Percentiles rank a stretch among this genome's conserved stretches.
Conservation (phyloP, 1,140 invertebrate genomes). For the Conopomorpha cramerella region DNA sequence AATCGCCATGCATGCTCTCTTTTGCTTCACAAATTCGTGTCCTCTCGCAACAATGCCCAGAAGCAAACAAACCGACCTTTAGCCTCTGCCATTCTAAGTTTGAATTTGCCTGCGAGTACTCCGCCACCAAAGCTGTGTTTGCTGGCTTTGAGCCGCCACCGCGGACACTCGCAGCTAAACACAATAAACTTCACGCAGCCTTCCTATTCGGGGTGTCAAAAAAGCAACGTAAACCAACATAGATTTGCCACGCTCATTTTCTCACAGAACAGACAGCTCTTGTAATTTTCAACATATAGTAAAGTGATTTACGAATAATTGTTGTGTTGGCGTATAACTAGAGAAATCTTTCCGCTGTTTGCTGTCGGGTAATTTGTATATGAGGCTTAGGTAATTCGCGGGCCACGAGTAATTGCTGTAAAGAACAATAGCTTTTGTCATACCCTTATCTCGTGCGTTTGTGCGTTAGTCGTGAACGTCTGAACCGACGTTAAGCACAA, state of each 20-base stretch:
- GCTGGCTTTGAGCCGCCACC: too few species aligned
- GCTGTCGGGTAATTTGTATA: constrained; percentile 59
- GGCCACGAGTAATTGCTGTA: constrained; percentile 53
- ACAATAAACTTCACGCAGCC: too few species aligned
- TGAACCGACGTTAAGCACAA: constrained; percentile 28
- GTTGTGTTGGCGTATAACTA: constrained; percentile 60
- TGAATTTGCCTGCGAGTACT: constrained; percentile 20
- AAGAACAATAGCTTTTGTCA: constrained; percentile 60
- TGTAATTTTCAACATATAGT: constrained; percentile 62
- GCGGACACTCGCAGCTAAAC: too few species aligned
- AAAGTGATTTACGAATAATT: constrained; percentile 62
- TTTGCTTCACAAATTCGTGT: constrained; percentile 45
- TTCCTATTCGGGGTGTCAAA: too few species aligned
- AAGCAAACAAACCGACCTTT: too few species aligned
- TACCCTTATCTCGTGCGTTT: constrained; percentile 49
- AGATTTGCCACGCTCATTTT: too few species aligned
- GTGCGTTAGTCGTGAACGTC: constrained; percentile 44
- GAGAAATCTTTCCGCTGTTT: constrained; percentile 60
- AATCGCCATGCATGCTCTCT: constrained; percentile 60
- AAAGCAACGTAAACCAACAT: too few species aligned
- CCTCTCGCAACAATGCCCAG: constrained; percentile 16
- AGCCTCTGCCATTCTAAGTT: too few species aligned
- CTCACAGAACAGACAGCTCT: too few species aligned
- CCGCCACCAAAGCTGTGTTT: constrained; percentile 21
- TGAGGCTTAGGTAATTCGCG: constrained; percentile 60